Percentiles rank a stretch among this genome's conserved stretches.
These are phyloP conservation scores for Eledona agricola DNA, from an alignment of 2,888 invertebrate genomes.

Conservation along the genomic window DNA sequence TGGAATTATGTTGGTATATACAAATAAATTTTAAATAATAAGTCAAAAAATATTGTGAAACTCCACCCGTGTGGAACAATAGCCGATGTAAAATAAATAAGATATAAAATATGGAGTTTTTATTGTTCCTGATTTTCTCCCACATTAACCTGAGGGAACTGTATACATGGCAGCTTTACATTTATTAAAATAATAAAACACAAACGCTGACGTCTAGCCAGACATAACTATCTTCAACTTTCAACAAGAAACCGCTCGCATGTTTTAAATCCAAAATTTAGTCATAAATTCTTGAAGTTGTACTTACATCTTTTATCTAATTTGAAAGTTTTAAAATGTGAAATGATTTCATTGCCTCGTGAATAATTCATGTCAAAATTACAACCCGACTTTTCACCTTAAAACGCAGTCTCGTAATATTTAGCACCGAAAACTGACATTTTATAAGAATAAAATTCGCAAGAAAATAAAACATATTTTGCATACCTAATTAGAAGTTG, in stretches of 20 bases:
- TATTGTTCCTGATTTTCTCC: conserved; percentile 19
- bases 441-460: no score
- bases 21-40: no score
- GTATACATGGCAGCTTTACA: conserved; percentile 14
- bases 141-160: conserved; percentile 18
- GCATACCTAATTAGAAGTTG: no score
- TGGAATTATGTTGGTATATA: no score
- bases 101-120: conserved; percentile 6
- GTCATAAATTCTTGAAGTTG: conserved; percentile 9
- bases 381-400: no score
- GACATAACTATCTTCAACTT: conserved; percentile 20
- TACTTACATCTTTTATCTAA: conserved; percentile 7
- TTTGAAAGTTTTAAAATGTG: conserved; percentile 8
- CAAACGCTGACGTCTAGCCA: conserved; percentile 3
- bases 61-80: no score
- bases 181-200: conserved; percentile 27
- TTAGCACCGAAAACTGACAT: no score
- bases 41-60: no score
- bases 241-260: conserved; percentile 9
- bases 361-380: no score
- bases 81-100: conserved; percentile 6
- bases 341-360: background rate
- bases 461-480: no score
- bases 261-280: conserved; percentile 8
- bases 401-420: no score